Percentiles rank a stretch among this genome's conserved stretches.
Conservation (phyloP, 2,113 vertebrate genomes). For the Gobio gobio region DNA sequence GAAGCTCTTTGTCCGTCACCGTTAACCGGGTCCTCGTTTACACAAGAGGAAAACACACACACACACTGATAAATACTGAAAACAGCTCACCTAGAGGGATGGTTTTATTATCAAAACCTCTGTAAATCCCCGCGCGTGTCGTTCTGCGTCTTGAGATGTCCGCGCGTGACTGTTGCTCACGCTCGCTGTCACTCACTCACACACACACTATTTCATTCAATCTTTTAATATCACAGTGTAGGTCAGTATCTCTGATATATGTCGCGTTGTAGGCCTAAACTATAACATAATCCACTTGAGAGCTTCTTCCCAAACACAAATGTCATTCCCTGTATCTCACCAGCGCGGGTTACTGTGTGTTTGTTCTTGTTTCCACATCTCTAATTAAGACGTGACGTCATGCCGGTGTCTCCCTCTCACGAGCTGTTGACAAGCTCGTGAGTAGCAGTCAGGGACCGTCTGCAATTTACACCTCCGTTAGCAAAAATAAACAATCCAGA, state of each 20-base stretch:
- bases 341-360: neutral
- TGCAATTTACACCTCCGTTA: neutral
- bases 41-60: neutral
- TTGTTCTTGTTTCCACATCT: slow-evolving; percentile 25
- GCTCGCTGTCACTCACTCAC: slow-evolving; percentile 6
- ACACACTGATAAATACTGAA: neutral
- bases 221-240: neutral
- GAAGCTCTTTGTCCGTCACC: neutral
- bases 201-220: neutral
- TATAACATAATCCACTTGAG: neutral
- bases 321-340: neutral
- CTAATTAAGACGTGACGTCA: slow-evolving; percentile 2
- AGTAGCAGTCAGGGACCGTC: neutral
- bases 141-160: neutral
- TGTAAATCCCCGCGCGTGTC: neutral
- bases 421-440: neutral
- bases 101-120: neutral
- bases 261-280: neutral
- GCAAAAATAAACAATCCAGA: neutral
- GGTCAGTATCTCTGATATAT: neutral
- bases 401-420: neutral
- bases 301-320: too few relatives aligned
- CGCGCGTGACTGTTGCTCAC: neutral
- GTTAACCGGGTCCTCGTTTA: neutral
- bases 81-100: neutral